Conservation (phyloP, 2,888 invertebrate species). For the Unio delphinus region DNA sequence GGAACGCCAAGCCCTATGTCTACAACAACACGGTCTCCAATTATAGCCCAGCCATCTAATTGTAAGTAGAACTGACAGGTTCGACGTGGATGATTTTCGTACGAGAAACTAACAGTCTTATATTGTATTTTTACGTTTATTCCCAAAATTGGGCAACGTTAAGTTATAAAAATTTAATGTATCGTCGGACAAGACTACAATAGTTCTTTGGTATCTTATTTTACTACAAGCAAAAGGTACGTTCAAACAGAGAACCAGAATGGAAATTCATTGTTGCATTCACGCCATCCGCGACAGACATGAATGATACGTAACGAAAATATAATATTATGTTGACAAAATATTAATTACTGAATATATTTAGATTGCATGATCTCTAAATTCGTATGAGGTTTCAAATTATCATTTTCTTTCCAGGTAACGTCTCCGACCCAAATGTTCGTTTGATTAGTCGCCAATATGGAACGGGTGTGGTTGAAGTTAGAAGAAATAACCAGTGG, state of each 20-base stretch:
- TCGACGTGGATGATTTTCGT: neutral
- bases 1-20: constrained; percentile 21
- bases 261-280: too few species aligned
- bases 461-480: constrained; percentile 54
- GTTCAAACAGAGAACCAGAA: too few species aligned
- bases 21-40: constrained; percentile 30
- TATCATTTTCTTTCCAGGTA: constrained; percentile 13
- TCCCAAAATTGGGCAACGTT: too few species aligned
- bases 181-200: too few species aligned
- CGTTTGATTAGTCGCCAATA: constrained; percentile 35
- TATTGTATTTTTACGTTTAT: too few species aligned
- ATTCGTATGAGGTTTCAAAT: neutral
- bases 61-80: constrained; percentile 27
- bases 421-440: constrained; percentile 34
- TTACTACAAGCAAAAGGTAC: too few species aligned
- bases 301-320: too few species aligned
- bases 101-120: too few species aligned
- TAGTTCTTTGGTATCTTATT: too few species aligned
- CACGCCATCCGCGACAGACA: too few species aligned
- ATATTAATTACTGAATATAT: neutral
- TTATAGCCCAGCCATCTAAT: constrained; percentile 37
- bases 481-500: constrained; percentile 32
- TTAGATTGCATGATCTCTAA: neutral
- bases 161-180: too few species aligned
- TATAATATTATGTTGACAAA: too few species aligned